Evolutionary conservation across 2,797 vertebrate genomes (phyloP).

Genomic region (Lophotriccus pileatus): DNA sequence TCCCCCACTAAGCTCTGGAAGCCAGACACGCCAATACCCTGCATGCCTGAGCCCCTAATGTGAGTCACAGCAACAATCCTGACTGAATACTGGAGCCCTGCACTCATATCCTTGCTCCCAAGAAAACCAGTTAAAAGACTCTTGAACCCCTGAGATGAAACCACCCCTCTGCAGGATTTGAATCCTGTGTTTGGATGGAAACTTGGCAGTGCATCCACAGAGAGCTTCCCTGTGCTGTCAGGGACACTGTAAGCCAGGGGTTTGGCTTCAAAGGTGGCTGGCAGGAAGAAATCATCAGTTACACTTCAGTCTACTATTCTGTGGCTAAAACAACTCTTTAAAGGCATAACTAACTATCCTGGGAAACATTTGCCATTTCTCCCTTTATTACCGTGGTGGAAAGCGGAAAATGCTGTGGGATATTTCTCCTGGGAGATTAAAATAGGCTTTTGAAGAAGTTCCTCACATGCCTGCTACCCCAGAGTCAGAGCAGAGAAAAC

Average conservation of each 20-base stretch:
- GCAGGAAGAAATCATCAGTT: neutral
- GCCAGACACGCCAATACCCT: fast-evolving
- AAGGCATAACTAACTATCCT: neutral
- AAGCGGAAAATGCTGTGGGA: neutral
- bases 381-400: neutral
- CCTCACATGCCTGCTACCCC: neutral
- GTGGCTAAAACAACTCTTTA: neutral
- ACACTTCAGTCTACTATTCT: neutral
- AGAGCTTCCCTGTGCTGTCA: neutral
- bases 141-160: neutral
- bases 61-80: neutral
- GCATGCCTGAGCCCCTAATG: neutral
- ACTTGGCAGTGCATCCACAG: neutral
- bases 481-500: neutral
- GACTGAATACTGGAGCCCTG: neutral
- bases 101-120: neutral
- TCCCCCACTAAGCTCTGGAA: neutral
- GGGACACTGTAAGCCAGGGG: neutral
- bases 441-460: neutral
- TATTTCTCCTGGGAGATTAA: slow-evolving; percentile 43
- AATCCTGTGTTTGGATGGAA: neutral
- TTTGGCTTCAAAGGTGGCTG: neutral
- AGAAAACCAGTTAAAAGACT: neutral
- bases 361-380: neutral
- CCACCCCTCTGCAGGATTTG: neutral